Evolutionary conservation across 2,888 invertebrate genomes (phyloP).

Genomic region (Ophion costatus): DNA sequence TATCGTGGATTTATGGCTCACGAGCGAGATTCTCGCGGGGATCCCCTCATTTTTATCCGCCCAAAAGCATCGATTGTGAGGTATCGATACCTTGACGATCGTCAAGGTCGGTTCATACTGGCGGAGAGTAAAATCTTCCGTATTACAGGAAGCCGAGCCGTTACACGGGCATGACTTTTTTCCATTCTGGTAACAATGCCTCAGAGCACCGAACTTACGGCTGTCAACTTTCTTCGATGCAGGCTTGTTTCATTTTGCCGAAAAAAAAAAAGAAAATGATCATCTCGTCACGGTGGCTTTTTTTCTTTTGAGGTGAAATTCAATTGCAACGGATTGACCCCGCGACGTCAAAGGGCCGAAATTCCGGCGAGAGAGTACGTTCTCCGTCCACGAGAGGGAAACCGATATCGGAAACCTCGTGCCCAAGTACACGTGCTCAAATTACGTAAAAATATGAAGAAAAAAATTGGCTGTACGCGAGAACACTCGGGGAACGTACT

Average conservation of each 20-base stretch:
- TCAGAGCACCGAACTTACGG: too few relatives aligned
- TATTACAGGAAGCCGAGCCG: neutral
- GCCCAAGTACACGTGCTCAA: neutral
- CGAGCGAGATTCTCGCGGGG: slow-evolving; percentile 35
- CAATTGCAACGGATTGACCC: too few relatives aligned
- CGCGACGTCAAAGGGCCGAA: too few relatives aligned
- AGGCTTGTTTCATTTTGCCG: too few relatives aligned
- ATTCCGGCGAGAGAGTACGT: neutral
- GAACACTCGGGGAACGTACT: slow-evolving; percentile 47
- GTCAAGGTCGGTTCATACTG: neutral
- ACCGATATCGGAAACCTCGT: neutral
- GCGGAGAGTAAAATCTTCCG: slow-evolving; percentile 11
- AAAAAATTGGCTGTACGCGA: slow-evolving; percentile 24
- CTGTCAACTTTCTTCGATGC: too few relatives aligned
- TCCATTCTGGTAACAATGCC: neutral
- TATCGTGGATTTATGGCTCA: slow-evolving; percentile 62
- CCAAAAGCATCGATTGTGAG: slow-evolving; percentile 26
- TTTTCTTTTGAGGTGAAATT: too few relatives aligned
- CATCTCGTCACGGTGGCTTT: too few relatives aligned
- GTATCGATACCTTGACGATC: too few relatives aligned
- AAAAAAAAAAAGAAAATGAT: too few relatives aligned
- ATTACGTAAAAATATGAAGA: neutral
- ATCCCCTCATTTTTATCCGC: slow-evolving; percentile 37
- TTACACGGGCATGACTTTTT: neutral
- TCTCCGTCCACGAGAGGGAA: neutral